Base-by-base conservation (phyloP, 2,797 vertebrate species). In the Nasua narica region DNA sequence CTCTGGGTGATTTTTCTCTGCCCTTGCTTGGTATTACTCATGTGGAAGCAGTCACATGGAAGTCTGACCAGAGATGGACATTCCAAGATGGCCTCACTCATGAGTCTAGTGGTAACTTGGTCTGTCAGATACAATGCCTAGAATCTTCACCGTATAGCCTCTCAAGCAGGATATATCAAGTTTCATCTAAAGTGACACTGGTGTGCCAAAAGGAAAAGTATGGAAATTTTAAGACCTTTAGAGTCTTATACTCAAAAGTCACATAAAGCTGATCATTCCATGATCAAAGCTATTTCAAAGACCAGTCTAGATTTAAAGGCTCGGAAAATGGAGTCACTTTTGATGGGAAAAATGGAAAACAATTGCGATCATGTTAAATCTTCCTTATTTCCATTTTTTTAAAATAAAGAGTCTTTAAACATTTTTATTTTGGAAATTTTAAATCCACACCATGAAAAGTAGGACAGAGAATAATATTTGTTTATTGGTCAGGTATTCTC, bases 351-450 rank as follows among this genome's bases (percentile, higher is more conserved):
- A 79, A 52, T 54, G 16, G 43, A 84, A 94, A 85, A 78, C 15
- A 77, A 85, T n/a, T 72, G 16, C 29, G 29, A 6, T n/a, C 58
- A 37, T 43, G 32, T 67, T 78, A 91, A 54, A 89, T 14, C 29
- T 82, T 67, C 29, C 54, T 29, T 7, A 79, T 87, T 94, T 92
- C 37, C 5, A 15, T 52, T 94, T 72, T 25, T 87, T 81, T 35
- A 2, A 3, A 65, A 70, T 62, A 56, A 13, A 81, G 84, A 76
- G 58, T 79, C 11, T 83, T 87, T 5, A 89, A 91, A 90, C 69
- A 46, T 79, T 89, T 82, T 86, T 62, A 79, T 25, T 81, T 78
- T 74, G 43, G 83, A 94, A 97, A 96, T 89, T 90, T 90, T 91
- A 94, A 82, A 72, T 70, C 87, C 5, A 81, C 6, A 43, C 2